Evolutionary conservation across 2,113 vertebrate genomes (phyloP), one percentile per base, ranked within the genome.

Genomic region (Ammodytes dubius): DNA sequence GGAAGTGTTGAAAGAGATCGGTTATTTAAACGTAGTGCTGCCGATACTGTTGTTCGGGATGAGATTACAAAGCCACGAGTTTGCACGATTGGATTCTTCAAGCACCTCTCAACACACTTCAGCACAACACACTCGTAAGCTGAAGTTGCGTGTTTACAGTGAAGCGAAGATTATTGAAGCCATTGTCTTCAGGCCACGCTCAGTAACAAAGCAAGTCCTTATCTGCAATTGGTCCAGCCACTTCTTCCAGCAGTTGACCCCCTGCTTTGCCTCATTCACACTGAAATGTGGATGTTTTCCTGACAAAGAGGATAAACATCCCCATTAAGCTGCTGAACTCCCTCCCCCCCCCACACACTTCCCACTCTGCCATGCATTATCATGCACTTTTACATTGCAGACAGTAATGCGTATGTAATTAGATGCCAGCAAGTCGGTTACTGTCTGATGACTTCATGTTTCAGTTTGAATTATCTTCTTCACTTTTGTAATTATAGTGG

Each of bases 11-110:
- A 40, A 40, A 57, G 11, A 27, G 43, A 46, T 6, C 12, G 35
- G 78, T 83, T 47, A 65, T 71, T 82, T 13, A 85, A 46, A 79
- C 37, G 3, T 61, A 19, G 40, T 52, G 37, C 64, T 46, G 59
- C 59, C 69, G 60, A 52, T 35, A n/a, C 35, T 66, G 35, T 57
- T 65, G 40, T 70, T 27, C 27, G 19, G 15, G 47, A 72, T 59
- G 35, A 71, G 43, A 74, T 74, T 53, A 50, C 9, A 61, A 56
- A 79, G 50, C 11, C 49, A 49, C 40, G 53, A 19, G 35, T 65
- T 50, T 35, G 10, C 45, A 19, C 14, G 59, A 76, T 61, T 72
- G 53, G 40, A 71, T 11, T 9, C 61, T 70, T 81, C 56, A 42
- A 81, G 81, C 63, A 70, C 37, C 1, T 74, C 52, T 79, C 43